These are phyloP conservation scores for Centropus unirufus DNA, from an alignment of 2,113 vertebrate species.

Conservation along the genomic window DNA sequence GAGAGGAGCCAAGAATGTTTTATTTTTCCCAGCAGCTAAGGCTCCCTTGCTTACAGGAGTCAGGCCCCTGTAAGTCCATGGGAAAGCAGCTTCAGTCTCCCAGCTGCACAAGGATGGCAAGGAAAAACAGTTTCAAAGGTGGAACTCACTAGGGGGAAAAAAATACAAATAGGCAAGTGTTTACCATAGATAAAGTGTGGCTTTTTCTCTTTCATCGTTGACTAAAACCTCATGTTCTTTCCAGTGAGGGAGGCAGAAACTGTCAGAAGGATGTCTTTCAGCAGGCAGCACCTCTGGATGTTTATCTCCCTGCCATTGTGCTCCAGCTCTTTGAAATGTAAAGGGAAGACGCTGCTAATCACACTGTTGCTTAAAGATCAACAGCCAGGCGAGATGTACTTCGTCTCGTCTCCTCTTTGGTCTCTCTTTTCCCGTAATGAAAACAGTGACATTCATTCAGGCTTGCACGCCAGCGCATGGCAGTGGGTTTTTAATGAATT, in stretches of 20 bases:
- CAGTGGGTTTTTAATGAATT: not conserved
- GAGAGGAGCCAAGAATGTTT: not conserved
- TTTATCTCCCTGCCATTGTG: constrained; percentile 58
- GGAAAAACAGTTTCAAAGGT: not conserved
- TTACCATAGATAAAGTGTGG: constrained; percentile 18
- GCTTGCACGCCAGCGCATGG: not conserved
- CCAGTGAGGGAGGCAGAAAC: constrained; percentile 6
- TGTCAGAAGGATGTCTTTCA: constrained; percentile 48
- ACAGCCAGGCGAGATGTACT: constrained; percentile 55
- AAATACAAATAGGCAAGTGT: constrained; percentile 39
- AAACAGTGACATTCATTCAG: constrained; percentile 37
- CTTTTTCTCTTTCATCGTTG: constrained; percentile 53
- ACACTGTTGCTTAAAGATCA: constrained; percentile 64
- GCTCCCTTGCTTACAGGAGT: not conserved
- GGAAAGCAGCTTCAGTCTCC: not conserved
- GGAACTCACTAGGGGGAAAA: constrained; percentile 2
- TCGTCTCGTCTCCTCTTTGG: constrained; percentile 60
- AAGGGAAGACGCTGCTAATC: constrained; percentile 42
- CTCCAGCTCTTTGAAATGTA: constrained; percentile 55
- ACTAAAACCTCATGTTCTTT: constrained; percentile 46
- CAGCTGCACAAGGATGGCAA: not conserved
- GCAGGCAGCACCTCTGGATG: constrained; percentile 54
- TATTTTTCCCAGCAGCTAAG: not conserved
- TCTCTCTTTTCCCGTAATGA: constrained; percentile 40
- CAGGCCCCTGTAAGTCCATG: not conserved